These are phyloP conservation scores for Diarsia mendica DNA, from an alignment of 2,888 invertebrate species.

Conservation along the genomic window DNA sequence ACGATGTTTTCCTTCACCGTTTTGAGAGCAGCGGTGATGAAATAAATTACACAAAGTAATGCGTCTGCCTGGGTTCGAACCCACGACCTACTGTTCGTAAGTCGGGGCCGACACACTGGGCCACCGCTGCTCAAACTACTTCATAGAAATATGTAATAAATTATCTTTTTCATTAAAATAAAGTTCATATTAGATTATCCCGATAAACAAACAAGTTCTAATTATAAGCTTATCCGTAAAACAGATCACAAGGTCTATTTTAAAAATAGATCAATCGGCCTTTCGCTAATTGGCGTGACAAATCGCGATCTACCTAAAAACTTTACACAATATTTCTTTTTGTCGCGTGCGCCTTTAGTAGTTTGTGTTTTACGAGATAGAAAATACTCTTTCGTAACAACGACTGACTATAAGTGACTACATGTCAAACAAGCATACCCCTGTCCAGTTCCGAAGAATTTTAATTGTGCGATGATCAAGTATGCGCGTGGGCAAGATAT, in stretches of 20 bases:
- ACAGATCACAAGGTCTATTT: constrained; percentile 37
- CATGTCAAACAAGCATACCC: constrained; percentile 23
- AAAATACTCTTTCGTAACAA: constrained; percentile 49
- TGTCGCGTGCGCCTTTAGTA: constrained; percentile 57
- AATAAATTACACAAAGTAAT: too few relatives aligned
- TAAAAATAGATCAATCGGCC: constrained; percentile 59
- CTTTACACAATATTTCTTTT: constrained; percentile 54
- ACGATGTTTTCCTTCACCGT: too few relatives aligned
- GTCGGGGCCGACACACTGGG: too few relatives aligned
- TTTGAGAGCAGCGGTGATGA: too few relatives aligned
- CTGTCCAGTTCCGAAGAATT: constrained; percentile 24
- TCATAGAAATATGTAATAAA: not conserved
- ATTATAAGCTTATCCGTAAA: constrained; percentile 31
- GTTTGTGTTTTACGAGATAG: constrained; percentile 49
- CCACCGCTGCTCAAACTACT: not conserved
- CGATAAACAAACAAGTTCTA: not conserved
- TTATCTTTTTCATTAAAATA: not conserved
- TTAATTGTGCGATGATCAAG: constrained; percentile 42
- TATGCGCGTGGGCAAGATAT: not conserved
- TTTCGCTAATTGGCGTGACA: constrained; percentile 54
- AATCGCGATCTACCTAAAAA: constrained; percentile 50
- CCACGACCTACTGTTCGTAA: too few relatives aligned
- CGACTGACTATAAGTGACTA: constrained; percentile 6
- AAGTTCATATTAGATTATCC: not conserved
- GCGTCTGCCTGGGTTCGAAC: too few relatives aligned